A percentile compares a stretch with the other conserved stretches of the same genome.
Evolutionary conservation across 2,888 invertebrate species (phyloP).

Genomic region (Ormyrus rosae): DNA sequence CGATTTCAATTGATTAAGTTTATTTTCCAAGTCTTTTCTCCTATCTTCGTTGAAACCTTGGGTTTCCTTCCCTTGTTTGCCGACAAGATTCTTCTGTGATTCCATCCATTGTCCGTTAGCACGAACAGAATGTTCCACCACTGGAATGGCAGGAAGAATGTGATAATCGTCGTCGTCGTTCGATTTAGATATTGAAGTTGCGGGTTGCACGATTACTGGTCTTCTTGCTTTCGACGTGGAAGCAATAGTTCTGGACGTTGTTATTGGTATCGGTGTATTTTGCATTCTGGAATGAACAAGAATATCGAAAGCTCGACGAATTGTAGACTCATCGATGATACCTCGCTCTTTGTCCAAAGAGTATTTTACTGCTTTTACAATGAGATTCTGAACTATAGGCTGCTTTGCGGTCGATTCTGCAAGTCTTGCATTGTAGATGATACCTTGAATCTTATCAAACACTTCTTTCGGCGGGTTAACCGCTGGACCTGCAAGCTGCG

Average conservation of each 20-base stretch:
- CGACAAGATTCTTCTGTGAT: slow-evolving; percentile 8
- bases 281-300: slow-evolving; percentile 14
- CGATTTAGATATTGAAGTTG: neutral
- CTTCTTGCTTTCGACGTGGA: neutral
- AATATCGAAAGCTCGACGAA: slow-evolving; percentile 57
- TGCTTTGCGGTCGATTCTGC: slow-evolving; percentile 56
- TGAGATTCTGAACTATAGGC: slow-evolving; percentile 62
- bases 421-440: slow-evolving; percentile 59
- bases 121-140: slow-evolving; percentile 7
- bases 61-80: neutral
- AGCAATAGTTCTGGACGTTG: neutral
- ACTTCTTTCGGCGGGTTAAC: slow-evolving; percentile 26
- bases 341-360: slow-evolving; percentile 53
- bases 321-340: slow-evolving; percentile 55
- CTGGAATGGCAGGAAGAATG: neutral
- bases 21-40: neutral
- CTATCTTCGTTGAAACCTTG: slow-evolving; percentile 3
- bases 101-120: neutral
- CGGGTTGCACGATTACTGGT: neutral
- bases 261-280: neutral
- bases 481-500: neutral
- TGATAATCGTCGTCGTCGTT: slow-evolving; percentile 12
- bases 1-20: slow-evolving; percentile 8
- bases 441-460: slow-evolving; percentile 51
- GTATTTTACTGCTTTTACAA: slow-evolving; percentile 63